A percentile compares a stretch with the other conserved stretches of the same genome.
Conservation (phyloP, 2,113 vertebrate genomes). For the Passerina amoena region DNA sequence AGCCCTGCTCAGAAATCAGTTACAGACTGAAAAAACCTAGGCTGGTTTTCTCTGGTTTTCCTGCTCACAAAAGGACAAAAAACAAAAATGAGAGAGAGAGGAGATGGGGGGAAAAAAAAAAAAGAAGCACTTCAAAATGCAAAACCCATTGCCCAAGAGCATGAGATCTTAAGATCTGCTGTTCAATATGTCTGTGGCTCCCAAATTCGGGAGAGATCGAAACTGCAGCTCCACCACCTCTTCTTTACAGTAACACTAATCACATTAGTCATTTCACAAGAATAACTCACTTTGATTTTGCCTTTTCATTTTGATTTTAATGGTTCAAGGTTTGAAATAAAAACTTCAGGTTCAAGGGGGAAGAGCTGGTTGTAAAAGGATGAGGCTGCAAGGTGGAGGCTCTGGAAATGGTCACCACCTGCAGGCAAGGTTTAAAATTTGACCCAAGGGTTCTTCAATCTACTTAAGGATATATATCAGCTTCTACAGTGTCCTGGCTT, state of each 20-base stretch:
- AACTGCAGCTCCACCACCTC: neutral
- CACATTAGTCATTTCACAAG: conserved; percentile 22
- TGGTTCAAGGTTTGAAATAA: neutral
- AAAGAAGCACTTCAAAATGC: neutral
- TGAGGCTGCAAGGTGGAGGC: neutral
- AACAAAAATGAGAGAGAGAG: too few relatives aligned
- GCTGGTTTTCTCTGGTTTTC: neutral
- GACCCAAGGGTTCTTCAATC: neutral
- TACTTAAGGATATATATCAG: neutral
- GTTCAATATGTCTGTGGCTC: neutral
- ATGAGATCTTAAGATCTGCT: neutral
- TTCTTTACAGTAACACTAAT: conserved; percentile 17
- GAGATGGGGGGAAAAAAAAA: rapidly evolving
- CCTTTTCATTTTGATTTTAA: conserved; percentile 2
- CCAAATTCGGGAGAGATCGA: conserved; percentile 25
- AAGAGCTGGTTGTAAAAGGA: neutral
- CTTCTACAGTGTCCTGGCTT: neutral
- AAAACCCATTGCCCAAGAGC: neutral
- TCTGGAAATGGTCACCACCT: neutral
- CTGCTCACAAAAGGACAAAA: neutral
- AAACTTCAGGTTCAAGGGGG: neutral
- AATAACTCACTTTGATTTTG: conserved; percentile 38
- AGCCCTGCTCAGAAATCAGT: neutral
- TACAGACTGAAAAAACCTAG: neutral
- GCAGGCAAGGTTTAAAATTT: neutral